Evolutionary conservation across 1,140 invertebrate genomes (phyloP).

Genomic region (Drosophila parvula): DNA sequence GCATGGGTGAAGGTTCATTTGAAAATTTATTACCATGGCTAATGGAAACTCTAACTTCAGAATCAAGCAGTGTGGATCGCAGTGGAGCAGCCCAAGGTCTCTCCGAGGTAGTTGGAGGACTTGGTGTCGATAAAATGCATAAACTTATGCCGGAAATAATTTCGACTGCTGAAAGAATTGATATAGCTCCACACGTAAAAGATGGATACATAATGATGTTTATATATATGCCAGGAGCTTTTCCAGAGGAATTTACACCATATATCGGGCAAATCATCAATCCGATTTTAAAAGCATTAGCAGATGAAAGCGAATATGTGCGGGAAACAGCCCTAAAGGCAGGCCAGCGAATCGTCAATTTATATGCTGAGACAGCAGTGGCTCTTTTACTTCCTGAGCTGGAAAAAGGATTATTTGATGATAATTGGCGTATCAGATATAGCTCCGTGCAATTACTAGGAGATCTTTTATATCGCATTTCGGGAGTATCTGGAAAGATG

Average conservation of each 20-base stretch:
- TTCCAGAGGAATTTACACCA: constrained; percentile 96
- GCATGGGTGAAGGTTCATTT: constrained; percentile 98
- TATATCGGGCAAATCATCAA: constrained; percentile 99
- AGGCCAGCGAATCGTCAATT: constrained; percentile 97
- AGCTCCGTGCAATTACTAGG: constrained; percentile 98
- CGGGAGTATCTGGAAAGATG: constrained; percentile 99
- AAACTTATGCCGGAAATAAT: constrained; percentile 99
- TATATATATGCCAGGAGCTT: constrained; percentile 99
- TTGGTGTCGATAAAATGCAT: constrained; percentile 97
- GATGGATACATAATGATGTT: constrained; percentile 99
- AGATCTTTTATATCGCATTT: constrained; percentile 98
- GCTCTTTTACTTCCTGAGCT: constrained; percentile 96
- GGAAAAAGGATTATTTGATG: constrained; percentile 96
- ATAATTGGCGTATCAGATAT: constrained; percentile 99
- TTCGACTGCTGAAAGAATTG: constrained; percentile 95
- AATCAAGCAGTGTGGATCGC: constrained; percentile 96
- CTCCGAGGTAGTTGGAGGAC: constrained; percentile 96
- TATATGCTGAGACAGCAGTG: constrained; percentile 98
- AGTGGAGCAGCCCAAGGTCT: constrained; percentile 99
- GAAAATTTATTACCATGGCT: constrained; percentile 98
- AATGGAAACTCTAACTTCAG: constrained; percentile 99
- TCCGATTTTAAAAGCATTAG: constrained; percentile 98
- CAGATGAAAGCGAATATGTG: constrained; percentile 99
- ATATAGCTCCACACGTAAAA: constrained; percentile 98
- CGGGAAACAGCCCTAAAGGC: constrained; percentile 98